phyloP scores from a whole-genome alignment of 2,888 invertebrate genomes.

The Timema podura region DNA sequence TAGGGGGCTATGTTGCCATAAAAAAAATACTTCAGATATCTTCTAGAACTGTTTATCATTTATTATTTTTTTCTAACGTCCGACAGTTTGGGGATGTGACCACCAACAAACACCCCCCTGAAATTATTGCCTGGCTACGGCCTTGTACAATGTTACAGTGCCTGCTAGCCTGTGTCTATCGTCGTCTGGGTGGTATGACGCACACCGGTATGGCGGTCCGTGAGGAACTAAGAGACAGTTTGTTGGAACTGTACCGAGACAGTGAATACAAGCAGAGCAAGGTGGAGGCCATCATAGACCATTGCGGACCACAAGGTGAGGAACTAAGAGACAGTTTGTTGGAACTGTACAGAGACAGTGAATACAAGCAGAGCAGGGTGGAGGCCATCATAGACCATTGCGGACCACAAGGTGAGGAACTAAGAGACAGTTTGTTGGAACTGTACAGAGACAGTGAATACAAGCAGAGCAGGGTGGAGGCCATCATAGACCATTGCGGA shows the following conservation, averaged over 20 bases:
- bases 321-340: neutral
- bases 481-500: neutral
- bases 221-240: constrained; percentile 2
- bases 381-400: neutral
- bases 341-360: constrained; percentile 11
- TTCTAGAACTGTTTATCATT: no score
- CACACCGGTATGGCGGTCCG: neutral
- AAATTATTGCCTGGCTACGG: no score
- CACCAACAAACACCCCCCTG: no score
- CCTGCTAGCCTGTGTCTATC: constrained; percentile 9
- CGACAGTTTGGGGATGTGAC: no score
- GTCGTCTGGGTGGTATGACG: constrained; percentile 8
- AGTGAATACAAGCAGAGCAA: constrained; percentile 10
- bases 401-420: neutral
- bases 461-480: constrained; percentile 2
- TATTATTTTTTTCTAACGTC: no score
- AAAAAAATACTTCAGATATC: no score
- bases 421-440: constrained; percentile 9
- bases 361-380: constrained; percentile 7
- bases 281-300: neutral
- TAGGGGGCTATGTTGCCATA: no score
- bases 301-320: neutral
- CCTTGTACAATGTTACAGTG: neutral
- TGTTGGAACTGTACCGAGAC: constrained; percentile 13
- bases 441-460: constrained; percentile 9